Base-by-base conservation (phyloP, 2,797 vertebrate genomes). In the Silurus aristotelis region DNA sequence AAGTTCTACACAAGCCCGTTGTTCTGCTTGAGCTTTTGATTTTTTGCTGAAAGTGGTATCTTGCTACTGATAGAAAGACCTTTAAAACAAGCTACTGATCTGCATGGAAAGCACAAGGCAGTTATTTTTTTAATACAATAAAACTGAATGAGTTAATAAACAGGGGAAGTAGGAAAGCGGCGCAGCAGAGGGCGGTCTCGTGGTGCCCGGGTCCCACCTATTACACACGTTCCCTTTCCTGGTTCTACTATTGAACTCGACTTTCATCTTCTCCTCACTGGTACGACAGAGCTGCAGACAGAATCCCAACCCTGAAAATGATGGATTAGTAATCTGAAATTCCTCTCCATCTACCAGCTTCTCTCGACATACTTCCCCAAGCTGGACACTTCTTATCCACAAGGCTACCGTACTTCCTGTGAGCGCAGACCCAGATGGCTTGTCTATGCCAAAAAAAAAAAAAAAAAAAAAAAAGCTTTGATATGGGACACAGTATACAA, bases 21-120 rank as follows among this genome's bases (percentile, higher is more conserved):
- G 38, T 66, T 66, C 22, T n/a, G 38, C 38, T 38, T 38, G 38
- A 5, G 38, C 4, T 38, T 12, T 76, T 56, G n/a, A 5, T 8
- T 70, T 70, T 56, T 75, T 56, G 8, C 13, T 77, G 1, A 20
- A 20, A 27, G 48, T 55, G 48, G 13, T 19, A 25, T 75, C 22
- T 61, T 72, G 85, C 83, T 80, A 87, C 85, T 80, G 48, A 52
- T 52, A 52, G 10, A 82, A 82, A 78, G 48, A 55, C 20, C 20
- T n/a, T 64, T 56, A 58, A 27, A 64, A 79, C 60, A 83, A 80
- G 80, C 87, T 87, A 89, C 85, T 87, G 86, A 85, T 88, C 80
- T 84, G 86, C 48, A 81, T 58, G 61, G 43, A 78, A 86, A 72
- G 83, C 60, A 38, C 55, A 66, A 81, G 80, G 60, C 76, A 20